phyloP scores from a whole-genome alignment of 2,113 vertebrate genomes.

The Eptatretus burgeri region DNA sequence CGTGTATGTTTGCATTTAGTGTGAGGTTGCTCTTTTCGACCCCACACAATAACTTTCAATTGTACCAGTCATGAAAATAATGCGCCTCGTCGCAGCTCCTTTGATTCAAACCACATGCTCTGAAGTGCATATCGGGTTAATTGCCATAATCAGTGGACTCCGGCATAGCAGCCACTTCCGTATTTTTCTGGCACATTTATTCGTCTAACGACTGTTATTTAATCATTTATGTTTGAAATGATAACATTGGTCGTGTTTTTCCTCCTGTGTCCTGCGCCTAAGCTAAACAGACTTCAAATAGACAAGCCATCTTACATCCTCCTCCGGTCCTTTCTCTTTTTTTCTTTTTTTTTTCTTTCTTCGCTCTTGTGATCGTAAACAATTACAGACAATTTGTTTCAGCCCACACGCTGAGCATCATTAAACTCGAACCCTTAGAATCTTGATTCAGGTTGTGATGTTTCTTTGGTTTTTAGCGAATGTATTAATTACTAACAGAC shows the following conservation, averaged over 20 bases:
- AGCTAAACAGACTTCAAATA: slow-evolving; percentile 5
- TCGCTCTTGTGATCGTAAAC: not conserved
- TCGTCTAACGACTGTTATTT: not conserved
- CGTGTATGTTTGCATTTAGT: slow-evolving; percentile 2
- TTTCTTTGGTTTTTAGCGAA: no score
- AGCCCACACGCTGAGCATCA: slow-evolving; percentile 1
- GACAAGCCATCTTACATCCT: not conserved
- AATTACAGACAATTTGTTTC: slow-evolving; percentile 1
- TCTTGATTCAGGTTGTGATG: no score
- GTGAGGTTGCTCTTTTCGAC: slow-evolving; percentile 4
- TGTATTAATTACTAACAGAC: no score
- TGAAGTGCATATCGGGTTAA: slow-evolving; percentile 1
- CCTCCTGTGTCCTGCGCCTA: slow-evolving; percentile 1
- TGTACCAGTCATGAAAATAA: slow-evolving; percentile 5
- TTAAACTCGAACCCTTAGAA: not conserved
- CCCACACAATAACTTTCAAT: slow-evolving; percentile 7
- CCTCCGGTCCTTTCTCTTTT: no score
- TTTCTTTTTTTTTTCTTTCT: not conserved
- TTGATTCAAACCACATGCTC: slow-evolving; percentile 6
- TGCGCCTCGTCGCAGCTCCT: not conserved
- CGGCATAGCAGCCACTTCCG: slow-evolving; percentile 5
- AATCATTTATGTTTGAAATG: slow-evolving; percentile 4
- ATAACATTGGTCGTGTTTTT: not conserved
- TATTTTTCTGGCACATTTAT: slow-evolving; percentile 6
- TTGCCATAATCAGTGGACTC: slow-evolving; percentile 1